Conservation (phyloP, 2,888 invertebrate genomes). For the Pyrrhosoma nymphula region DNA sequence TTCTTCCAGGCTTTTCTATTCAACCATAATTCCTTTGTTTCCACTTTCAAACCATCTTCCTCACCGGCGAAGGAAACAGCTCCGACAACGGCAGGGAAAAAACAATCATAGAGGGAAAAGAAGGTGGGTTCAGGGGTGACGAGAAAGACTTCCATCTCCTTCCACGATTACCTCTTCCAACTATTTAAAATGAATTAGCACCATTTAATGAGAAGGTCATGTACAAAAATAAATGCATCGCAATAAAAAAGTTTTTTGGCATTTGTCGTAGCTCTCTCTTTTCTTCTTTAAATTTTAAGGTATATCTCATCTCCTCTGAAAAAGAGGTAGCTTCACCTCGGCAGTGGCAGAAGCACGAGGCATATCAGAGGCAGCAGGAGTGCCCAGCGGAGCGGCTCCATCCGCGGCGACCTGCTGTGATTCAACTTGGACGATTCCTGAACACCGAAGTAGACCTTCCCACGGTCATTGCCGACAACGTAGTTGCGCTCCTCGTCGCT, state of each 20-base stretch:
- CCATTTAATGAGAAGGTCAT: slow-evolving; percentile 68
- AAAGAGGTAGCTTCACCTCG: slow-evolving; percentile 65
- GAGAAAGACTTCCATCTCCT: slow-evolving; percentile 37
- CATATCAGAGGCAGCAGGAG: slow-evolving; percentile 25
- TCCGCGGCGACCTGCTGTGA: slow-evolving; percentile 34
- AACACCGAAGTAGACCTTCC: slow-evolving; percentile 68
- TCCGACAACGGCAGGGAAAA: background rate
- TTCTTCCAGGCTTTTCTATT: background rate
- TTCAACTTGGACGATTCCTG: slow-evolving; percentile 70
- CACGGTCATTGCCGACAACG: slow-evolving; percentile 29
- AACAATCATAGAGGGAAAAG: background rate
- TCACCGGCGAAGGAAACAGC: background rate
- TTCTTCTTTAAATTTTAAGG: background rate
- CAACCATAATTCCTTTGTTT: background rate
- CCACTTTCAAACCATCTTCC: background rate
- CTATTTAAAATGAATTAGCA: slow-evolving; percentile 65
- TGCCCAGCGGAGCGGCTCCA: background rate
- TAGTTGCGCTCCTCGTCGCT: slow-evolving; percentile 65
- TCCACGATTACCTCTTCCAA: background rate
- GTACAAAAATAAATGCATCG: slow-evolving; percentile 71
- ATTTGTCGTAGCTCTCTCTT: background rate
- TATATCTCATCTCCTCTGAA: background rate
- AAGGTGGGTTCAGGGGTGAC: background rate
- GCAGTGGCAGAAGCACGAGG: slow-evolving; percentile 47
- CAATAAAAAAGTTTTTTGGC: slow-evolving; percentile 10